Evolutionary conservation across 2,888 invertebrate species (phyloP), one percentile per base, ranked within the genome.

Genomic region (Carabus problematicus): DNA sequence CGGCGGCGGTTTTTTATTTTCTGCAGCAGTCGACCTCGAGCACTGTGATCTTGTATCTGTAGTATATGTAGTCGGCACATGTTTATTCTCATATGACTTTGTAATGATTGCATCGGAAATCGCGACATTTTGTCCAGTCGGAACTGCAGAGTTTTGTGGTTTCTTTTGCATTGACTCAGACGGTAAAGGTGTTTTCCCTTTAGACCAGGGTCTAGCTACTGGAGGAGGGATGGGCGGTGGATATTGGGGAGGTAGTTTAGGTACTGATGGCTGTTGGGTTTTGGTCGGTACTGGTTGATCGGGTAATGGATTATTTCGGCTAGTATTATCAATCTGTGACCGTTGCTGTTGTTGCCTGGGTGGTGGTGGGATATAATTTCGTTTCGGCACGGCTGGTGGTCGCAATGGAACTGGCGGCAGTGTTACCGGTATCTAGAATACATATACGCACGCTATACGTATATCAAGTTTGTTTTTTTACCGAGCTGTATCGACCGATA

Each of bases 361-460:
- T 69, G 84, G 81, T 68, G 64, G 66, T 16, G 70, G 70, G 49
- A 75, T 73, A 70, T 76, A 74, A 42, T 75, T 81, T 68, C 85
- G 77, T 74, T 84, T 84, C 49, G 85, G 85, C 49, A 85, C 84
- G 49, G 83, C 83, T 12, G 85, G 85, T 58, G 84, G 83, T 72
- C 84, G 78, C 71, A 80, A 72, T 39, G 84, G 84, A 68, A 84
- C 82, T 62, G 84, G 83, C 8, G 84, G 84, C 47, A 83, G 83
- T 70, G 78, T 76, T 47, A 58, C 63, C 45, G 56, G 70, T 71
- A 62, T 58, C 66, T 71, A 62, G 11, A 70, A 49, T 42, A 43
- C 9, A 18, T 58, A 19, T n/a, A 18, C n/a, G 40, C 29, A 39
- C 8, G 11, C 16, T n/a, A 12, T n/a, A 59, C 18, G 8, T 6